These are phyloP conservation scores for Caretta caretta DNA, from an alignment of 2,113 vertebrate species.

Conservation along the genomic window DNA sequence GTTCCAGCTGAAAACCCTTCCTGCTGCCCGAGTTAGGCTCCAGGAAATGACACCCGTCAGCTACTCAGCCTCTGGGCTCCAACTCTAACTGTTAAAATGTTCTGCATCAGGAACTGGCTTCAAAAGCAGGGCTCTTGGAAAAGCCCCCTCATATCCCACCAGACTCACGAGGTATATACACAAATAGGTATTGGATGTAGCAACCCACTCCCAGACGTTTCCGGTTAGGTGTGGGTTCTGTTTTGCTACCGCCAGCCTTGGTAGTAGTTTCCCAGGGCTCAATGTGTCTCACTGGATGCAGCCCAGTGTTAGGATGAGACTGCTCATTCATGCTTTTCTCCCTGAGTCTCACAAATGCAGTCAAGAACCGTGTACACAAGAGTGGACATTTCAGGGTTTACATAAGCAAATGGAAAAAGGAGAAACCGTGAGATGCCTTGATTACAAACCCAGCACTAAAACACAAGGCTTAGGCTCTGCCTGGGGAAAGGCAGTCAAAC, in stretches of 20 bases:
- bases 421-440: not conserved
- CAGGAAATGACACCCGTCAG: not conserved
- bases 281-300: not conserved
- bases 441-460: not conserved
- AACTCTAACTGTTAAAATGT: not conserved
- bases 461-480: fast-evolving
- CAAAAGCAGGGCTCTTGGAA: not conserved
- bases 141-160: not conserved
- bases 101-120: not conserved
- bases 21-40: not conserved
- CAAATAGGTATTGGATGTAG: not conserved
- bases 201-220: too few species aligned
- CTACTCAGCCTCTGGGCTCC: not conserved
- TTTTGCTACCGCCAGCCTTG: not conserved
- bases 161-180: not conserved
- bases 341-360: not conserved
- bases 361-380: not conserved
- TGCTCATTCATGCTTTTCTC: not conserved
- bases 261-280: not conserved
- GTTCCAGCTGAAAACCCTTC: not conserved
- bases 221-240: not conserved
- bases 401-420: not conserved
- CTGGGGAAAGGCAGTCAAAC: not conserved
- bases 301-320: not conserved
- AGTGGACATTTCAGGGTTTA: not conserved